Base-by-base conservation (phyloP, 1,140 invertebrate genomes). In the Fopius arisanus region DNA sequence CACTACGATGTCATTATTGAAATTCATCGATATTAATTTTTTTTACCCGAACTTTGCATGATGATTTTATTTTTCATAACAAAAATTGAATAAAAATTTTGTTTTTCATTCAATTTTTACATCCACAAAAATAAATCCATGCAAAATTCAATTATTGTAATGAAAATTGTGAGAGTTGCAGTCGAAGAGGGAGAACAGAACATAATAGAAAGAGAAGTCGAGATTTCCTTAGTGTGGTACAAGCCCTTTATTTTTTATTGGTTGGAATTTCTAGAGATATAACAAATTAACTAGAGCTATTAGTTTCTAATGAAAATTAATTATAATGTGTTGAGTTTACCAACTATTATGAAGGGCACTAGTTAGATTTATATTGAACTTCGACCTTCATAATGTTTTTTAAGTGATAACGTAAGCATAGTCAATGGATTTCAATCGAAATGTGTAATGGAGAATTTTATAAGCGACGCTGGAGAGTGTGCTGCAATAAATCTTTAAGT, bases 1-100 rank as follows among this genome's bases (percentile, higher is more conserved):
- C n/a, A n/a, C 26, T 29, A 31, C 41, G 21, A 67, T 78, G 70
- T 79, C 86, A 83, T 86, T 85, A 86, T 86, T 86, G 41, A 62
- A 65, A 67, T 37, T 16, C 6, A 63, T 63, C 10, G 10, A 37
- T 66, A 29, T 19, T 66, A 7, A 66, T 21, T 31, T 4, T 9
- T 31, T 66, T 63, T 10, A 66, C 37, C 37, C 2, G 28, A 63
- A 23, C 28, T 63, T n/a, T 21, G 7, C n/a, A n/a, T 14, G 59
- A 63, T n/a, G 28, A 21, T 63, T 23, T 63, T 63, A 63, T 63
- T 37, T 37, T 37, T 37, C 1, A 23, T 28, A 63, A 63, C n/a
- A 10, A 28, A 28, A 6, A 29, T 28, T 63, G 31, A 29, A 29
- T n/a, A 63, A 63, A 63, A 29, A 26, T n/a, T 63, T 16, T 19